These are phyloP conservation scores for Drosophila trapezifrons DNA, from an alignment of 1,140 invertebrate genomes.

Conservation along the genomic window DNA sequence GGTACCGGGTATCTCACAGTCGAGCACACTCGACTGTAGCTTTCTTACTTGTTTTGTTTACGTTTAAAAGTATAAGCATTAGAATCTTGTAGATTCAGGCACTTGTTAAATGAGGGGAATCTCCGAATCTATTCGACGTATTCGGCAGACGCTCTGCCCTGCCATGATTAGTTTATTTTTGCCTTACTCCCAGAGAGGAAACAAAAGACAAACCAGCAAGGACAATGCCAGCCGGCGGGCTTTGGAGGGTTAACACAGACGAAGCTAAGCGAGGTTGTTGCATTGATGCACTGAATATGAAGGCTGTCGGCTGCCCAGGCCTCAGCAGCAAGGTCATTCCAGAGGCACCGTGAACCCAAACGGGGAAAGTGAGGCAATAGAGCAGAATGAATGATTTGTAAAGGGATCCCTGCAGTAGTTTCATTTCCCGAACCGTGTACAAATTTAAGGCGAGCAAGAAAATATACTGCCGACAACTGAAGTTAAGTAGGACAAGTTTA, in stretches of 20 bases:
- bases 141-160: not conserved
- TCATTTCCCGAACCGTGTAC: not conserved
- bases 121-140: too few relatives aligned
- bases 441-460: constrained; percentile 68
- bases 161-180: not conserved
- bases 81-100: too few relatives aligned
- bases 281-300: constrained; percentile 51
- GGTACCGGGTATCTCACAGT: too few relatives aligned
- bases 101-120: not conserved
- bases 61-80: too few relatives aligned
- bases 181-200: constrained; percentile 16
- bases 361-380: constrained; percentile 20
- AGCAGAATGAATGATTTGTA: not conserved
- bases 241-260: constrained; percentile 46
- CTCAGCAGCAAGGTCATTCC: constrained; percentile 57
- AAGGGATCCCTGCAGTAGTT: not conserved
- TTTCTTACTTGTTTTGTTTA: too few relatives aligned
- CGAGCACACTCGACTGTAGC: too few relatives aligned
- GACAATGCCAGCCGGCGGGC: constrained; percentile 58
- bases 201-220: constrained; percentile 63
- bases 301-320: constrained; percentile 6
- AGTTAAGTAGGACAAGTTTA: constrained; percentile 15
- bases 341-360: constrained; percentile 10
- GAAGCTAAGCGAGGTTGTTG: constrained; percentile 38
- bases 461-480: too few relatives aligned